Evolutionary conservation across 2,113 vertebrate genomes (phyloP), one percentile per base, ranked within the genome.

Genomic region (Syngnathus scovelli): DNA sequence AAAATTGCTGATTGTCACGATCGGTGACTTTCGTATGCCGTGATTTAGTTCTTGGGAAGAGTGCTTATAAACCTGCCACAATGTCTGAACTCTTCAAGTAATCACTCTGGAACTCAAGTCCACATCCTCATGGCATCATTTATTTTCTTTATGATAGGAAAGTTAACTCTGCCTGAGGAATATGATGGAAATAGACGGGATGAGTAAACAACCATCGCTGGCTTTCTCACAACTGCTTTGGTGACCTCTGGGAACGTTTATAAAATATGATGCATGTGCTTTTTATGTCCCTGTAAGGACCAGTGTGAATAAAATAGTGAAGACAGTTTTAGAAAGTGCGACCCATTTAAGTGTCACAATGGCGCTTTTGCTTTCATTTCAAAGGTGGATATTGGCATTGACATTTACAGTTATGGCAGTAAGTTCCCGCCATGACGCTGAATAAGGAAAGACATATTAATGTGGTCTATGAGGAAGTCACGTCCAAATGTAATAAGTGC

Each of bases 171-270:
- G 73, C 75, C 68, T 71, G 27, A 70, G 75, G 71, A 89, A 81
- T 76, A 81, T 68, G 72, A 74, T 82, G 73, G 83, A 87, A 89
- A 89, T 89, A 90, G 80, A 83, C 87, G 69, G 75, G 83, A 88
- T 66, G 52, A 85, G 69, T 82, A 89, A 90, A 91, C 86, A 90
- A 36, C 71, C 61, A 49, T 79, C 73, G 63, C 76, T 46, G 23
- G 72, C 76, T 78, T 85, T 83, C 75, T 85, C 74, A 84, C 76
- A 83, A 78, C 38, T 58, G 61, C 63, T 61, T 61, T 54, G 77
- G 64, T 77, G 72, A 83, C 69, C 83, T 81, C 83, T 89, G 83
- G 85, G 83, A 89, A 88, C 74, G 68, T 68, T 83, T 77, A 76
- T 51, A 43, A n/a, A 73, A 56, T 9, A 12, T 8, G 9, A 55